Base-by-base conservation (phyloP, 1,140 invertebrate species). In the Orius insidiosus region DNA sequence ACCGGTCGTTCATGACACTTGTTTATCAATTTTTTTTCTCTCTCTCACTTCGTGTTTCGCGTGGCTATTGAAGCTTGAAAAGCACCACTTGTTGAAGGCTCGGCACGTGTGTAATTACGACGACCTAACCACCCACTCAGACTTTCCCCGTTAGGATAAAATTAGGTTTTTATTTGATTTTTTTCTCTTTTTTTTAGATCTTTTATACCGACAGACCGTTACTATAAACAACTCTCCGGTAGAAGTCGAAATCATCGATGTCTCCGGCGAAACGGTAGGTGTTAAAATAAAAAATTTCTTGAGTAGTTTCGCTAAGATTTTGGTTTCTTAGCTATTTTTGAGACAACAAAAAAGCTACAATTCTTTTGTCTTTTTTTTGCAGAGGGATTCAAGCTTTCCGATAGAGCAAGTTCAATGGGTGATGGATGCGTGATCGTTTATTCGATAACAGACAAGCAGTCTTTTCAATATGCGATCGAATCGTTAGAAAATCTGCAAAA, bases 341-440 rank as follows among this genome's bases (percentile, higher is more conserved):
- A n/a, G n/a, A n/a, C n/a, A n/a, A 24, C 7, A 24, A 24, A 24
- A 24, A 24, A 24, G n/a, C 24, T 24, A 24, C n/a, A 46, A 30
- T 15, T 46, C 47, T 50, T 39, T n/a, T n/a, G n/a, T n/a, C 46
- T 50, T 37, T 60, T 55, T 58, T 13, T 66, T 62, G 13, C 61
- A 66, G 59, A 62, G 63, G 47, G 65, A 69, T 51, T 52, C 58
- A n/a, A 60, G 58, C 51, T 60, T 71, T 42, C 61, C 67, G 18
- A 58, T 68, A 52, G 73, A 75, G 47, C 65, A 70, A 19, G 65
- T 82, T 30, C 70, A 77, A 58, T 81, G 80, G 56, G 78, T 1
- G 80, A 85, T 58, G 80, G 76, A 3, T 81, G 76, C 57, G 62
- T 83, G 4, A 68, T 84, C n/a, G 77, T 82, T 24, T 85, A 85